A percentile compares a stretch with the other conserved stretches of the same genome.
These are phyloP conservation scores for Thamnaconus septentrionalis DNA, from an alignment of 2,113 vertebrate species.

Conservation along the genomic window DNA sequence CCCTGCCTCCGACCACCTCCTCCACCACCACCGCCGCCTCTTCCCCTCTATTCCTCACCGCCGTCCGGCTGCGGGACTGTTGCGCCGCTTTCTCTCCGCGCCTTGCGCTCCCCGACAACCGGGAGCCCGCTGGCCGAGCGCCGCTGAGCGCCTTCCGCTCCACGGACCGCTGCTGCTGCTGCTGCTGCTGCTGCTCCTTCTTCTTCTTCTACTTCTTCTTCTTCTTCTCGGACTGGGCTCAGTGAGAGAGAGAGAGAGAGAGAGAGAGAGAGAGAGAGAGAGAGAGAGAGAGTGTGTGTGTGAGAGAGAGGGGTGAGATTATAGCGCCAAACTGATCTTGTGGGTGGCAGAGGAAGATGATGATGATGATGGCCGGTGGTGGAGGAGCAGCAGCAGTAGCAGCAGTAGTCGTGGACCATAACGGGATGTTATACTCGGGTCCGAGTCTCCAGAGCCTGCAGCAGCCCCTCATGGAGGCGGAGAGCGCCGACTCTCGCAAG, in stretches of 20 bases:
- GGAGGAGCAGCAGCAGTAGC: conserved; percentile 62
- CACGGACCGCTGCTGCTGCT: conserved; percentile 28
- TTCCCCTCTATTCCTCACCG: background rate
- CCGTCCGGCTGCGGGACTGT: conserved; percentile 1
- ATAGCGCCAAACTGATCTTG: too few species aligned
- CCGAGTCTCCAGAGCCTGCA: conserved; percentile 68
- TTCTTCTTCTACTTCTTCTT: too few species aligned
- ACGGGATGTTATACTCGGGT: conserved; percentile 69
- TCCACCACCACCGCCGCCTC: conserved; percentile 28
- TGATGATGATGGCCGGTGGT: conserved; percentile 78
- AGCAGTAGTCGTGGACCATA: conserved; percentile 67
- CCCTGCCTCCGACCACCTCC: conserved; percentile 11
- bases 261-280: too few species aligned
- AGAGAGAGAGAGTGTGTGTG: too few species aligned
- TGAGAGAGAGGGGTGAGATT: too few species aligned
- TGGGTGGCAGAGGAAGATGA: conserved; percentile 34
- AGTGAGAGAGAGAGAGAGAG: conserved; percentile 40
- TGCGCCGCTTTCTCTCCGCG: conserved; percentile 29
- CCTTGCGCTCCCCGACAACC: conserved; percentile 59
- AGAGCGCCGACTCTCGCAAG: conserved; percentile 83
- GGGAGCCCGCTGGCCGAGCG: conserved; percentile 54
- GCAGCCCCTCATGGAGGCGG: conserved; percentile 81
- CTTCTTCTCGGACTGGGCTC: conserved; percentile 62
- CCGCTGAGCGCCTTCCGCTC: conserved; percentile 58
- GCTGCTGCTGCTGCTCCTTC: too few species aligned